Percentiles rank a stretch among this genome's conserved stretches.
Evolutionary conservation across 2,888 invertebrate species (phyloP).

Genomic region (Spodoptera littoralis): DNA sequence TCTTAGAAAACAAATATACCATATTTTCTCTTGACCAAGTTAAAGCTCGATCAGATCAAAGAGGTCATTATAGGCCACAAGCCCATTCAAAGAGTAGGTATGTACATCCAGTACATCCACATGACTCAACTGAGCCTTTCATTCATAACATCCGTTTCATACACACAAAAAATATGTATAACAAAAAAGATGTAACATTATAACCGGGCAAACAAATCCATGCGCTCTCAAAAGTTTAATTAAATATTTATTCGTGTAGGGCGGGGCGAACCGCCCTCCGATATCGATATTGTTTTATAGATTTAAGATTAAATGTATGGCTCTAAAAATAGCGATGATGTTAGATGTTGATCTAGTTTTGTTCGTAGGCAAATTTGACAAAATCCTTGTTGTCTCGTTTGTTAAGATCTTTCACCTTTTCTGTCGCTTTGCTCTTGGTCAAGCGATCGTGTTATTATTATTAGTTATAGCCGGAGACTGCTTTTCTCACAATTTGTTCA

Average conservation of each 20-base stretch:
- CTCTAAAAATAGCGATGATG: constrained; percentile 58
- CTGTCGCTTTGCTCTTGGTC: no score
- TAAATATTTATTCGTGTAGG: constrained; percentile 87
- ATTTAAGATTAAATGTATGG: constrained; percentile 74
- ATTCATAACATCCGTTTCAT: constrained; percentile 57
- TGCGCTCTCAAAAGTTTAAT: constrained; percentile 84
- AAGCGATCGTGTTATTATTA: no score
- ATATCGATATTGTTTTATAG: constrained; percentile 87
- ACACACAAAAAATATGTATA: constrained; percentile 42
- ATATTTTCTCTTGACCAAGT: no score
- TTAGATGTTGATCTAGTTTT: constrained; percentile 10
- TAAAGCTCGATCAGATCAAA: no score
- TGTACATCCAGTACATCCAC: constrained; percentile 7
- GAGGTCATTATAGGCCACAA: background rate
- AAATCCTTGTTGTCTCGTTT: no score
- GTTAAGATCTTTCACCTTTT: no score
- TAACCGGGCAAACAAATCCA: constrained; percentile 67
- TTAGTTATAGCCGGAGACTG: no score
- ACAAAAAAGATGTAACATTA: constrained; percentile 56
- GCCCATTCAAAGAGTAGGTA: constrained; percentile 4
- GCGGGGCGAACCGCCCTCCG: constrained; percentile 80
- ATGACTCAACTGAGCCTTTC: constrained; percentile 48
- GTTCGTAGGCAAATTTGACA: background rate
- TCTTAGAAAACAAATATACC: no score
- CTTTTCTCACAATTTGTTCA: no score